These are phyloP conservation scores for Catocala nupta DNA, from an alignment of 2,888 invertebrate species.

Conservation along the genomic window DNA sequence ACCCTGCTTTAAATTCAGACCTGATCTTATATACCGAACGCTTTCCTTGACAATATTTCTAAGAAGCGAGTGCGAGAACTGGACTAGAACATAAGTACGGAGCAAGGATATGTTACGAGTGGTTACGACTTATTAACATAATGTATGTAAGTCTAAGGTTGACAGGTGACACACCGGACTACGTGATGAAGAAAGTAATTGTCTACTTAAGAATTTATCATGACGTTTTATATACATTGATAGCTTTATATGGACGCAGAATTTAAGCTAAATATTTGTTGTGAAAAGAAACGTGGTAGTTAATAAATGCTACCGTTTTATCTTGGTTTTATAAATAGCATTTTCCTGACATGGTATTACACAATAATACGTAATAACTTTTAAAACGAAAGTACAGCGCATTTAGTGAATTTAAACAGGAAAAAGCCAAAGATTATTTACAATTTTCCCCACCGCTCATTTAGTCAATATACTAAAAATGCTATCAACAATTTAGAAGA, in stretches of 20 bases:
- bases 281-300: not conserved
- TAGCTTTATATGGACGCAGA: conserved; percentile 13
- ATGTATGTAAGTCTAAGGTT: conserved; percentile 29
- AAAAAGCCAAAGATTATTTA: no score
- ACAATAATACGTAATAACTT: no score
- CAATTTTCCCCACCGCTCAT: no score
- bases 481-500: no score
- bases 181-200: conserved; percentile 58
- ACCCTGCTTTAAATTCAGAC: conserved; percentile 55
- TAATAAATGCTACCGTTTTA: not conserved
- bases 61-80: conserved; percentile 46
- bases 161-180: conserved; percentile 37
- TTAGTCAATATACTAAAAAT: no score
- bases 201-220: conserved; percentile 33
- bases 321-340: no score
- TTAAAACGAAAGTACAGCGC: no score
- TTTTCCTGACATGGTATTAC: no score
- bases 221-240: conserved; percentile 20
- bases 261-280: not conserved
- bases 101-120: conserved; percentile 51
- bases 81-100: conserved; percentile 43
- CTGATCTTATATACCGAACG: conserved; percentile 51
- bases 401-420: no score
- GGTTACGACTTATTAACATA: not conserved
- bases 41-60: conserved; percentile 64